Evolutionary conservation across 2,797 vertebrate species (phyloP), one percentile per base, ranked within the genome.

Genomic region (Eulemur albifrons): DNA sequence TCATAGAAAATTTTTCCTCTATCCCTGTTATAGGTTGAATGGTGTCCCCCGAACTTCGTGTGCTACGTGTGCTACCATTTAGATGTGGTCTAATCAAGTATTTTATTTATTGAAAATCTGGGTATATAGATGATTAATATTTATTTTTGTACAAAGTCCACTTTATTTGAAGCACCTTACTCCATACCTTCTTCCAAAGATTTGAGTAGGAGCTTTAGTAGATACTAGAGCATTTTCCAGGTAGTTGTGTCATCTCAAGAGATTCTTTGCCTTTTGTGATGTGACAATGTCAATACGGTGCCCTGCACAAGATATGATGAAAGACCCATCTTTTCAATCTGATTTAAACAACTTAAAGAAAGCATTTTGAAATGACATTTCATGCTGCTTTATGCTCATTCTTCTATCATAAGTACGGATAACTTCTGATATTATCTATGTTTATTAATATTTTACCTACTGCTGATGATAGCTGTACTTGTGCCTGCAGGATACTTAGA

Each of bases 371-470:
- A 79, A 88, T 77, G 59, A 15, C 54, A 93, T 90, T 81, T 90
- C 75, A n/a, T 38, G 52, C 38, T 96, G 48, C 2, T 93, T 93
- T 90, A 35, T 61, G 50, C 6, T 90, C 20, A 70, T 73, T 95
- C 54, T 96, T 95, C 75, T 76, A 59, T 57, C 38, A 91, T 38
- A 89, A 93, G 18, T 85, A 57, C 35, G 70, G 73, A 81, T 83
- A 85, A 80, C 32, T 77, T 88, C 65, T 88, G 23, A 67, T 77
- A 83, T 59, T 92, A 1, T 35, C n/a, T 91, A 13, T 67, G 30
- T 84, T 96, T 96, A 93, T 92, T 95, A 95, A 84, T 91, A 91
- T 93, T 89, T 91, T 95, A 97, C 90, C 91, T 94, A 97, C 95
- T 94, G 61, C 25, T 73, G 30, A 50, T 92, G 18, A 84, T 80